phyloP scores from a whole-genome alignment of 2,113 vertebrate genomes.

The Anser brachyrhynchus region DNA sequence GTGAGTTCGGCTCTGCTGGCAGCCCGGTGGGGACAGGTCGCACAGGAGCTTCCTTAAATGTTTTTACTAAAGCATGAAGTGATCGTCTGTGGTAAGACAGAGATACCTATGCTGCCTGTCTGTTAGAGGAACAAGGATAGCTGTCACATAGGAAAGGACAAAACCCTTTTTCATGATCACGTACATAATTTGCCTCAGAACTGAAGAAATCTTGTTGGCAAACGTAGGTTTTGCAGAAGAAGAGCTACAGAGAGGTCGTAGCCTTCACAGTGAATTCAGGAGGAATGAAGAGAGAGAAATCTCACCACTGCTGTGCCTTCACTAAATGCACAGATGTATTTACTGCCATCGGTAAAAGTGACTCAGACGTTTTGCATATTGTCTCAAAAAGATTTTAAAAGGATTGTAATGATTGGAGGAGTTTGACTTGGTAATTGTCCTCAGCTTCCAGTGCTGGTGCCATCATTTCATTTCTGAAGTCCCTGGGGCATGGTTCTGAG shows the following conservation, averaged over 20 bases:
- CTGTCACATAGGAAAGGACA: not conserved
- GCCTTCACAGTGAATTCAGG: not conserved
- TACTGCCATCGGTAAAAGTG: not conserved
- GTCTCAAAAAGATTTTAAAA: not conserved
- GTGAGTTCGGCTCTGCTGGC: not conserved
- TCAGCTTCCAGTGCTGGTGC: accelerated
- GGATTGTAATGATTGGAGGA: not conserved
- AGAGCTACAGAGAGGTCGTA: not conserved
- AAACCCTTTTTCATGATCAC: not conserved
- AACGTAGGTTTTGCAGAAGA: not conserved
- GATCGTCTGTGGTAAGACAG: not conserved
- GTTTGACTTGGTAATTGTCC: not conserved
- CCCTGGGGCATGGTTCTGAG: not conserved
- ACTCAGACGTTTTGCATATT: too few relatives aligned
- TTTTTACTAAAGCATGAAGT: not conserved
- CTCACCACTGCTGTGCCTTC: not conserved
- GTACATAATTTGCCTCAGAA: not conserved
- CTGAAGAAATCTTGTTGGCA: not conserved
- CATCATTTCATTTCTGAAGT: not conserved
- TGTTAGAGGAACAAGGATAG: not conserved
- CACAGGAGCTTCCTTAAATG: not conserved
- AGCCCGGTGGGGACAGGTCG: too few relatives aligned
- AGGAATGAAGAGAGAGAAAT: not conserved
- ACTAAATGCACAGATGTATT: not conserved
- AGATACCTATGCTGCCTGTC: not conserved